Evolutionary conservation across 2,797 vertebrate genomes (phyloP).

Genomic region (Enteromius anoplus): DNA sequence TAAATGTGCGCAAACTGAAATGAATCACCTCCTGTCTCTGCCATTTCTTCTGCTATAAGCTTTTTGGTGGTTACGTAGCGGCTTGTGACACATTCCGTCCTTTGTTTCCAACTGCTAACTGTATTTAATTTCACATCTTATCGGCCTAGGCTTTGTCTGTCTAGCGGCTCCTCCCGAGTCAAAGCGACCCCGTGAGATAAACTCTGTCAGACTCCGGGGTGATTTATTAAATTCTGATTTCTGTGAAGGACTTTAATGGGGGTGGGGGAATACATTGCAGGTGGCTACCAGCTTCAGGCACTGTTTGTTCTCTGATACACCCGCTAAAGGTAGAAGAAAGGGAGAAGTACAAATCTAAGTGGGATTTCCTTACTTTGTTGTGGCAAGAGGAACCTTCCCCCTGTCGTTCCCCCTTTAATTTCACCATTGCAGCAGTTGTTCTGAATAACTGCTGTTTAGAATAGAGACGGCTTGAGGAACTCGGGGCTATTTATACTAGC

Average conservation of each 20-base stretch:
- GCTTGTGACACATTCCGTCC: slow-evolving; percentile 74
- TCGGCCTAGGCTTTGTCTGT: slow-evolving; percentile 81
- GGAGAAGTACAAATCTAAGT: slow-evolving; percentile 75
- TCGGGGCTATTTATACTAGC: slow-evolving; percentile 62
- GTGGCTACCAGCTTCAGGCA: slow-evolving; percentile 77
- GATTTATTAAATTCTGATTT: slow-evolving; percentile 90
- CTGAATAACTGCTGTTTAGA: slow-evolving; percentile 77
- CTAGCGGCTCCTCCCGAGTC: slow-evolving; percentile 78
- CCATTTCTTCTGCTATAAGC: slow-evolving; percentile 55
- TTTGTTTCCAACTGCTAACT: slow-evolving; percentile 83
- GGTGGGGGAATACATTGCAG: slow-evolving; percentile 78
- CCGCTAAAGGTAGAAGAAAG: slow-evolving; percentile 70
- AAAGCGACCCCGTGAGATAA: slow-evolving; percentile 86
- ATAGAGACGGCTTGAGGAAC: slow-evolving; percentile 67
- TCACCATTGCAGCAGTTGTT: slow-evolving; percentile 67
- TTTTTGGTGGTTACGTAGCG: slow-evolving; percentile 72
- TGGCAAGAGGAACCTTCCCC: slow-evolving; percentile 72
- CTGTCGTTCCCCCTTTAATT: slow-evolving; percentile 56
- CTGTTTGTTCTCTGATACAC: slow-evolving; percentile 70
- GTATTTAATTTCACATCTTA: slow-evolving; percentile 86
- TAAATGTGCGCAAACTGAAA: slow-evolving; percentile 79
- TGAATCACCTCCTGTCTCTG: slow-evolving; percentile 76
- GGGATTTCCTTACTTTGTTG: slow-evolving; percentile 84
- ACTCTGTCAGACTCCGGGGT: slow-evolving; percentile 85
- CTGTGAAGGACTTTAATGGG: slow-evolving; percentile 87